Evolutionary conservation across 2,113 vertebrate genomes (phyloP).

Genomic region (Amblyopsis rosae): DNA sequence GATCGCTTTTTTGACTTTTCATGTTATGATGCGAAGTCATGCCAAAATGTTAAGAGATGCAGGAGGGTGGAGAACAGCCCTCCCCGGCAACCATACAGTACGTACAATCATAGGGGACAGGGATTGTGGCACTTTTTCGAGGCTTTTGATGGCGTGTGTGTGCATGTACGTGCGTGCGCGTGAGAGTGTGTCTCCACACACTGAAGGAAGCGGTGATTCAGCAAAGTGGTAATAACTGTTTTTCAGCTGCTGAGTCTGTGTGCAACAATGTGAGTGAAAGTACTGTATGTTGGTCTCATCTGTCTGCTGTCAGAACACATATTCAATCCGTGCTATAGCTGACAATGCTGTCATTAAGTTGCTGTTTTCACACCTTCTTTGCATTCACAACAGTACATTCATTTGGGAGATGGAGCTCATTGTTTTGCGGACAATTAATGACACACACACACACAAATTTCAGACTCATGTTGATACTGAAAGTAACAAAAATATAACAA

Average conservation of each 20-base stretch:
- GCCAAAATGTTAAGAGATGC: constrained; percentile 48
- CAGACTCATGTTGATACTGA: not conserved
- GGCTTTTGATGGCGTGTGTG: constrained; percentile 47
- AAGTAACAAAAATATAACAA: not conserved
- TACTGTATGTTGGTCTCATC: constrained; percentile 18
- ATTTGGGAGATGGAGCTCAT: constrained; percentile 1
- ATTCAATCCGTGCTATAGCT: constrained; percentile 39
- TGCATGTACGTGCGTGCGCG: not conserved
- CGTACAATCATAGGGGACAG: constrained; percentile 69
- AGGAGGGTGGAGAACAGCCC: constrained; percentile 44
- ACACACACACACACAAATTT: not conserved
- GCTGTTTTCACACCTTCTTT: constrained; percentile 16
- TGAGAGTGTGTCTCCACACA: constrained; percentile 33
- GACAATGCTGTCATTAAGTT: constrained; percentile 20
- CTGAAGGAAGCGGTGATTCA: constrained; percentile 42
- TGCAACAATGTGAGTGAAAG: constrained; percentile 25
- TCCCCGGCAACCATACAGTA: constrained; percentile 26
- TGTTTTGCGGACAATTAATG: not conserved
- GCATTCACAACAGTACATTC: not conserved
- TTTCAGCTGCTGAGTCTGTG: constrained; percentile 31
- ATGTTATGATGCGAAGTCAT: constrained; percentile 54
- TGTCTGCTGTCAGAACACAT: constrained; percentile 13
- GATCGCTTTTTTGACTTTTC: constrained; percentile 37
- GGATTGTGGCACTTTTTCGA: constrained; percentile 64
- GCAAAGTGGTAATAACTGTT: constrained; percentile 27